Evolutionary conservation across 2,888 invertebrate species (phyloP), one percentile per base, ranked within the genome.

Genomic region (Actias luna): DNA sequence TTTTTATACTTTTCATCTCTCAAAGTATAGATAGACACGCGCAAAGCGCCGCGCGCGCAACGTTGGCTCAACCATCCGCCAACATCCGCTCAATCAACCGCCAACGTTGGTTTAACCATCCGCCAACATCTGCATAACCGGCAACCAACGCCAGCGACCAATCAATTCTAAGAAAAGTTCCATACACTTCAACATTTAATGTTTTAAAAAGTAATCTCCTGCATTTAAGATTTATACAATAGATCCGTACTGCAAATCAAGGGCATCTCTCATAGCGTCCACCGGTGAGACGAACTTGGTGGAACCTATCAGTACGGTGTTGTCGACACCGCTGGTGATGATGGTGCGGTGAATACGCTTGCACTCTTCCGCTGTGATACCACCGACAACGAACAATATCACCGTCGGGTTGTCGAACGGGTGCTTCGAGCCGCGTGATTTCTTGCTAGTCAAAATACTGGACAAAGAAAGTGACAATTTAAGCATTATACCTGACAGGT

Each of bases 321-420:
- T 88, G 67, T 93, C 92, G 0, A 90, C 82, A 0, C 92, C 93
- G 60, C 93, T 92, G 0, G 90, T 92, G 65, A 93, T 91, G 4
- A 92, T 86, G 2, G 83, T 83, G 2, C 91, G 84, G 64, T 93
- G 91, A 0, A 94, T 69, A 16, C 90, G 88, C 74, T 89, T 93
- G 66, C 93, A 94, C 81, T 96, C 96, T 65, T 95, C 94, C 0
- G 94, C 93, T 0, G 95, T 95, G 3, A 95, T 85, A 8, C 96
- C 96, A 8, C 96, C 96, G 14, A 96, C 81, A 10, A 96, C 91
- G 74, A 94, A 95, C 16, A 96, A 80, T 25, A 96, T 93, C 63
- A 96, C 88, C 31, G 93, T 90, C 0, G 94, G 93, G 73, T 94
- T 94, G 77, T 96, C 95, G 16, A 94, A 80, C 0, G 95, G 96